A percentile compares a stretch with the other conserved stretches of the same genome.
phyloP scores from a whole-genome alignment of 1,140 invertebrate species.

The Scaptodrosophila lebanonensis region DNA sequence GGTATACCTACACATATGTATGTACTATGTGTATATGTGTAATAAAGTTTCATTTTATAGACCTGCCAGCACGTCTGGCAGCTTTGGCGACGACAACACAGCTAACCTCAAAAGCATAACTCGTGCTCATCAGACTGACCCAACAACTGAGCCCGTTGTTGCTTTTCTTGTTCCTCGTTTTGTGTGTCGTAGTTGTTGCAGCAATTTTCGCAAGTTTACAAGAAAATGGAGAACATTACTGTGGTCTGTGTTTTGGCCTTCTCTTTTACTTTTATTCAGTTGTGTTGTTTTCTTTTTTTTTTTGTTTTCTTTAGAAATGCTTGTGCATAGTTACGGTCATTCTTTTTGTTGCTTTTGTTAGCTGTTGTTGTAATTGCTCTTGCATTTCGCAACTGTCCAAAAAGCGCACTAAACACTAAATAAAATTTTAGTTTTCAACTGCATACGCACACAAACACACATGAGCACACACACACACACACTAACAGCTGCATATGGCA shows the following conservation, averaged over 20 bases:
- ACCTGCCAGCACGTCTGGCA: slow-evolving; percentile 63
- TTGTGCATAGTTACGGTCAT: too few relatives aligned
- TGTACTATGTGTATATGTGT: slow-evolving; percentile 44
- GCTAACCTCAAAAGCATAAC: slow-evolving; percentile 63
- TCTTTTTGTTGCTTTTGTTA: slow-evolving; percentile 3
- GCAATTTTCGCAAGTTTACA: slow-evolving; percentile 39
- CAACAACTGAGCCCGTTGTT: not conserved
- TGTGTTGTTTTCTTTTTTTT: slow-evolving; percentile 31
- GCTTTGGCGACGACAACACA: slow-evolving; percentile 54
- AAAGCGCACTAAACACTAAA: slow-evolving; percentile 73
- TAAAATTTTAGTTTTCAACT: slow-evolving; percentile 73
- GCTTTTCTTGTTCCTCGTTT: not conserved
- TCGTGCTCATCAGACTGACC: slow-evolving; percentile 53
- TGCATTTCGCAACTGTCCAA: slow-evolving; percentile 58
- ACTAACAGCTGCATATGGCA: slow-evolving; percentile 7
- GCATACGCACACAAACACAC: slow-evolving; percentile 36
- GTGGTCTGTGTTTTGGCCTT: slow-evolving; percentile 39
- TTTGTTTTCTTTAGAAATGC: slow-evolving; percentile 55
- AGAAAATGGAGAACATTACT: slow-evolving; percentile 67
- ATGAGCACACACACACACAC: slow-evolving; percentile 1
- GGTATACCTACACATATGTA: slow-evolving; percentile 7
- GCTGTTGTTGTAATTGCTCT: slow-evolving; percentile 25
- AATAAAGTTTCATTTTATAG: slow-evolving; percentile 75
- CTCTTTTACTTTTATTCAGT: not conserved
- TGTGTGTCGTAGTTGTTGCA: slow-evolving; percentile 24